Conservation (phyloP, 2,888 invertebrate genomes). For the Dendrolimus pini region DNA sequence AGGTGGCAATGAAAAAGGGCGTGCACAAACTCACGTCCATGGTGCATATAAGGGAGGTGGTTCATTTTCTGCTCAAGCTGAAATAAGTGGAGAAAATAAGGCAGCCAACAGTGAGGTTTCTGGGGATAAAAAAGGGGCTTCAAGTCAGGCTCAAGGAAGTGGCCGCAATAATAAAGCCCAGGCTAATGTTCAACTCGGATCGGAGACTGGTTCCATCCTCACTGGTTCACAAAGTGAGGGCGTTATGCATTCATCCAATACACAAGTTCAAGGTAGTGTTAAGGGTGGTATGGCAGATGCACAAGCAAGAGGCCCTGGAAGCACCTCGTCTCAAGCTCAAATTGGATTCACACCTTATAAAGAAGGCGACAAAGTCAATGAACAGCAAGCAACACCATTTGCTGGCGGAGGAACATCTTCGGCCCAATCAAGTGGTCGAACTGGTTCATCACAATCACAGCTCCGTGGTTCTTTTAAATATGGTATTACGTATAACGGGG, state of each 20-base stretch:
- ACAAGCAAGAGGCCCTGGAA: conserved; percentile 89
- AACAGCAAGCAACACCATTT: conserved; percentile 74
- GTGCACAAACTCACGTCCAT: conserved; percentile 88
- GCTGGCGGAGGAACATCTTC: conserved; percentile 87
- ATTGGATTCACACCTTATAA: conserved; percentile 89
- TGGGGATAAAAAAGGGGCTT: conserved; percentile 84
- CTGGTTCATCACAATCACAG: conserved; percentile 89
- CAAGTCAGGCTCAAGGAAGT: conserved; percentile 84
- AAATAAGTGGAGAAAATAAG: conserved; percentile 84
- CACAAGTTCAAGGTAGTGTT: conserved; percentile 87
- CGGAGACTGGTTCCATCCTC: conserved; percentile 85
- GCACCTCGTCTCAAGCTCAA: conserved; percentile 92
- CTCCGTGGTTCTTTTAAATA: conserved; percentile 88
- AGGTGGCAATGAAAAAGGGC: conserved; percentile 84
- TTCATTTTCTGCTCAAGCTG: conserved; percentile 89
- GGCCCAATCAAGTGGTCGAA: conserved; percentile 84
- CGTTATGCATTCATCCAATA: conserved; percentile 84
- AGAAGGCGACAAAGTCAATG: conserved; percentile 74
- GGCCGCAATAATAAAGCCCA: conserved; percentile 86
- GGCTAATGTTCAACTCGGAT: conserved; percentile 84
- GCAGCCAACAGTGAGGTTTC: conserved; percentile 83
- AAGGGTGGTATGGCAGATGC: conserved; percentile 92
- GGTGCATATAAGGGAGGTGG: conserved; percentile 87
- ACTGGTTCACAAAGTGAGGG: conserved; percentile 87
- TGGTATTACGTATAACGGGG: conserved; percentile 86